These are phyloP conservation scores for Hololepta plana DNA, from an alignment of 2,888 invertebrate species.

Conservation along the genomic window DNA sequence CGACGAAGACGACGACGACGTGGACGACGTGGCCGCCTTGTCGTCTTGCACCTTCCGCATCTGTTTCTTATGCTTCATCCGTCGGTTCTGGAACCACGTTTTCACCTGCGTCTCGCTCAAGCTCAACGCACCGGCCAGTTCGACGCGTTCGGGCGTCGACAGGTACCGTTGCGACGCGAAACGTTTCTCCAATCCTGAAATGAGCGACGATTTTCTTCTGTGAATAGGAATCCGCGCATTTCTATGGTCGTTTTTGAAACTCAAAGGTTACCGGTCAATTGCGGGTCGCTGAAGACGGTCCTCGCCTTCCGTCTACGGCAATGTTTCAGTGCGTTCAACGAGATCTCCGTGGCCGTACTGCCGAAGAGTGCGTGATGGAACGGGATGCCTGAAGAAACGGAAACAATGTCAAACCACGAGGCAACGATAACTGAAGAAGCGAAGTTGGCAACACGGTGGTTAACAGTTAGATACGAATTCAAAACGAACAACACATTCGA, in stretches of 20 bases:
- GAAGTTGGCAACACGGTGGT: too few species aligned
- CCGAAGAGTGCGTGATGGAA: slow-evolving; percentile 50
- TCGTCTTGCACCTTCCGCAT: slow-evolving; percentile 49
- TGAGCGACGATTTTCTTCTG: too few species aligned
- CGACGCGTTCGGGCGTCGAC: slow-evolving; percentile 90
- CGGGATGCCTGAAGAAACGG: slow-evolving; percentile 31
- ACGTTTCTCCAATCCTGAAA: slow-evolving; percentile 84
- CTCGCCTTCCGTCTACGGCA: slow-evolving; percentile 91
- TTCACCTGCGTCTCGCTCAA: slow-evolving; percentile 90
- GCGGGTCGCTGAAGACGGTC: slow-evolving; percentile 76
- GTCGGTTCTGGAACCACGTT: slow-evolving; percentile 94
- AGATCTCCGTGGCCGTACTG: slow-evolving; percentile 40
- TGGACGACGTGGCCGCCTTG: slow-evolving; percentile 13
- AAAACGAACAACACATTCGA: slow-evolving; percentile 1
- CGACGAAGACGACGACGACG: slow-evolving; percentile 4
- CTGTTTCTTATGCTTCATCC: slow-evolving; percentile 95
- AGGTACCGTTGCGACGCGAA: slow-evolving; percentile 91
- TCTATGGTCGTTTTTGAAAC: neutral
- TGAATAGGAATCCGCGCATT: too few species aligned
- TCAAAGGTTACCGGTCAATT: slow-evolving; percentile 35
- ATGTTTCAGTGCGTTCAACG: slow-evolving; percentile 67
- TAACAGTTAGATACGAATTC: too few species aligned
- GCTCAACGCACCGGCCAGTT: slow-evolving; percentile 79
- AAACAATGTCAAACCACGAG: neutral
- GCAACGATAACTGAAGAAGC: slow-evolving; percentile 1